Conservation (phyloP, 2,888 invertebrate species). For the Venusia cambrica region DNA sequence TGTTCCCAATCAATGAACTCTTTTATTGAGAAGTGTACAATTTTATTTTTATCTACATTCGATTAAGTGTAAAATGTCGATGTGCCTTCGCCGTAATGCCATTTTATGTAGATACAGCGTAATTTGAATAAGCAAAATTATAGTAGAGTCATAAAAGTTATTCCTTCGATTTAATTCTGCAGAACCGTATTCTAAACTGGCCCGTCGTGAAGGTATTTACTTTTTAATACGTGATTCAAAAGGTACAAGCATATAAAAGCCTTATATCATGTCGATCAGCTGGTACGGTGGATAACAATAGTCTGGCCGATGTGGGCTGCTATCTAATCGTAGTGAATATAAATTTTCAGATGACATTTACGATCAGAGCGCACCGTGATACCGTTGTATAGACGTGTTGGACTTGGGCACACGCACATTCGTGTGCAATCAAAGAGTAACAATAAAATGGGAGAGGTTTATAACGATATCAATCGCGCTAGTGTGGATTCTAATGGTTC, state of each 20-base stretch:
- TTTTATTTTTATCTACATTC: constrained; percentile 7
- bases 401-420: constrained; percentile 64
- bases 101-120: too few species aligned
- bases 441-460: constrained; percentile 42
- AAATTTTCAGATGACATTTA: constrained; percentile 81
- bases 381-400: constrained; percentile 68
- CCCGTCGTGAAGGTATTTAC: constrained; percentile 44
- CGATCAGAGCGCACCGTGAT: constrained; percentile 73
- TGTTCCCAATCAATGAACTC: constrained; percentile 50
- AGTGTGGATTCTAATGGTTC: constrained; percentile 10
- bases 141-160: constrained; percentile 62
- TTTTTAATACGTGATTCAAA: constrained; percentile 34
- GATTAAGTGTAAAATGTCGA: constrained; percentile 1
- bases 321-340: constrained; percentile 81
- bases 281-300: constrained; percentile 62
- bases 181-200: too few species aligned
- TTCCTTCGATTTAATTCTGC: too few species aligned
- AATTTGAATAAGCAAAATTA: constrained; percentile 40
- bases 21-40: constrained; percentile 18
- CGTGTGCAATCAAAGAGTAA: constrained; percentile 18
- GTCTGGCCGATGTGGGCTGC: constrained; percentile 66
- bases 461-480: constrained; percentile 28
- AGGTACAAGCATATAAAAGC: constrained; percentile 62
- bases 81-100: too few species aligned
- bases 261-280: constrained; percentile 73